Conservation (phyloP, 2,113 vertebrate species). For the Diphyllodes magnificus region DNA sequence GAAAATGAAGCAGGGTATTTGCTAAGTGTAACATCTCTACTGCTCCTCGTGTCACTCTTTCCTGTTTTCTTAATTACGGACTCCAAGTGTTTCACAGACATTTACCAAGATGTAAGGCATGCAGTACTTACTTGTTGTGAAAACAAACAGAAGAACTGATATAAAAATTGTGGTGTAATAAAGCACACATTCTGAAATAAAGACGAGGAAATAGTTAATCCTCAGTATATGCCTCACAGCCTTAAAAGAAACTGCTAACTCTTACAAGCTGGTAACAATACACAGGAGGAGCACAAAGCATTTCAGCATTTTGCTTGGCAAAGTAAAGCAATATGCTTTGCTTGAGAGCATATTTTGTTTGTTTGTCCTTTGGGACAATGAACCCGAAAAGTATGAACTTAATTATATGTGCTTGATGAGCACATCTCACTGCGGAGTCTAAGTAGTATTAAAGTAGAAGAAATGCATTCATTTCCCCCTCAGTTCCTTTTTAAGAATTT, state of each 20-base stretch:
- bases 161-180: constrained; percentile 99
- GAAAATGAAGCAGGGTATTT: neutral
- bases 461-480: neutral
- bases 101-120: neutral
- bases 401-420: neutral
- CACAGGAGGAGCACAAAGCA: neutral
- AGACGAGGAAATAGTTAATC: constrained; percentile 43
- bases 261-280: neutral
- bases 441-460: neutral
- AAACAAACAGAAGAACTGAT: constrained; percentile 99
- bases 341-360: neutral
- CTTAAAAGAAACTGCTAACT: neutral
- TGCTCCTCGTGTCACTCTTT: neutral
- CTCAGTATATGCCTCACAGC: neutral
- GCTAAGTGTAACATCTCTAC: neutral
- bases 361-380: neutral
- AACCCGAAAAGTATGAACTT: neutral
- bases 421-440: neutral
- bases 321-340: neutral
- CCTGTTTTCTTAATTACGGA: neutral
- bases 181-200: constrained; percentile 99
- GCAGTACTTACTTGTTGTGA: constrained; percentile 95
- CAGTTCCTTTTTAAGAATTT: neutral
- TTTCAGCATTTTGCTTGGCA: neutral
- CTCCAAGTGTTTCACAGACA: neutral